Conservation (phyloP, 2,113 vertebrate species). For the Marmota monax region DNA sequence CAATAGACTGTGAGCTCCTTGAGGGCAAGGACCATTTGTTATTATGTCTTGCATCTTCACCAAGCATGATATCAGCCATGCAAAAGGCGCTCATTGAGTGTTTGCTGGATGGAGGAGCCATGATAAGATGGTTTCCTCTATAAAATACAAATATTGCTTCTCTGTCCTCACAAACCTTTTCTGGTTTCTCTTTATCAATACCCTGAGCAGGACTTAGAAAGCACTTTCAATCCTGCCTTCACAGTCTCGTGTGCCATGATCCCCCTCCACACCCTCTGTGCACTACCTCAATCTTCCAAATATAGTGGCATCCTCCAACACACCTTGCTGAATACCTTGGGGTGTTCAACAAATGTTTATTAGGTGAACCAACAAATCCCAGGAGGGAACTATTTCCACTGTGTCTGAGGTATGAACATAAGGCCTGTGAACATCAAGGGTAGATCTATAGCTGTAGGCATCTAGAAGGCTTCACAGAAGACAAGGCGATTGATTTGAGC, state of each 20-base stretch:
- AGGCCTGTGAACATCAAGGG: neutral
- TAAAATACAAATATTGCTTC: neutral
- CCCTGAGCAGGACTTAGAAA: neutral
- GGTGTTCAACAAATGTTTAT: neutral
- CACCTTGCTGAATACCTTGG: neutral
- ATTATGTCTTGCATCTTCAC: conserved; percentile 64
- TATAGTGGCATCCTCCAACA: neutral
- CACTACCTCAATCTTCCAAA: neutral
- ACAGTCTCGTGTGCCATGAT: neutral
- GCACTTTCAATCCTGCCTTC: neutral
- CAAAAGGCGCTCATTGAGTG: neutral
- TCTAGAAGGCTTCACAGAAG: neutral
- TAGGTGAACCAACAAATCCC: neutral
- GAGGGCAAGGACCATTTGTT: conserved; percentile 77
- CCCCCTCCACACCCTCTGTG: neutral
- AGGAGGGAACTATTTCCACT: neutral
- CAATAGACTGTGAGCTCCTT: conserved; percentile 86
- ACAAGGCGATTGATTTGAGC: conserved; percentile 14
- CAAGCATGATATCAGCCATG: neutral
- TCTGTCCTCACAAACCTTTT: neutral
- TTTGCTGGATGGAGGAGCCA: neutral
- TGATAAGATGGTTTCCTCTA: neutral
- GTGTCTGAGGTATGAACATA: neutral
- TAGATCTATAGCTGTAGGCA: neutral
- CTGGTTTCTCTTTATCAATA: neutral